Conservation (phyloP, 2,797 vertebrate species). For the Urophycis tenuis region DNA sequence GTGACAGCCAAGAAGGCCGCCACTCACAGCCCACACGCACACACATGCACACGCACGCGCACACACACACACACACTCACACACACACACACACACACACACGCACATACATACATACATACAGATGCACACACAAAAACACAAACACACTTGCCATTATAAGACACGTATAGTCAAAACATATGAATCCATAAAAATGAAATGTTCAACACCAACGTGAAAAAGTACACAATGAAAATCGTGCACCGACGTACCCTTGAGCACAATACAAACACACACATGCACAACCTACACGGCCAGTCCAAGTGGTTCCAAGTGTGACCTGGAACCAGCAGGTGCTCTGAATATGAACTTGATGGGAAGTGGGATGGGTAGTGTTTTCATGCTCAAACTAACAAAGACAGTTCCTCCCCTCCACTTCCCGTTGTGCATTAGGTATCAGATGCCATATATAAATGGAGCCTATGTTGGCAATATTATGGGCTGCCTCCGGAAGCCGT, state of each 20-base stretch:
- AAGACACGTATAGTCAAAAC: neutral
- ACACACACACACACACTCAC: conserved; percentile 6
- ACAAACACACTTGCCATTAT: neutral
- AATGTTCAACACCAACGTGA: neutral
- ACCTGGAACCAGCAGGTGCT: neutral
- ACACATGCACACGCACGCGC: conserved; percentile 15
- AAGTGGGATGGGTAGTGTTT: neutral
- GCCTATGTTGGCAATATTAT: neutral
- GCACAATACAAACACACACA: conserved; percentile 4
- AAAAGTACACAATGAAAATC: neutral
- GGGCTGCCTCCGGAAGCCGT: neutral
- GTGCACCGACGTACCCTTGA: no score
- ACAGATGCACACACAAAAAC: neutral
- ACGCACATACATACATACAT: neutral
- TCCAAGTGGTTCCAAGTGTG: neutral
- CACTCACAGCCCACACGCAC: no score
- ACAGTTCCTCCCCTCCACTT: neutral
- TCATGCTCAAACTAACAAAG: neutral
- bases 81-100: neutral
- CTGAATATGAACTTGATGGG: neutral
- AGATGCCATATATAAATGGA: neutral
- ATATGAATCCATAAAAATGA: neutral
- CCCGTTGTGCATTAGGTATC: neutral
- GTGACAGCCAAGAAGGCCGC: conserved; percentile 61
- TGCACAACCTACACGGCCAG: conserved; percentile 5